phyloP scores from a whole-genome alignment of 2,113 vertebrate species.

The Globicephala melas region DNA sequence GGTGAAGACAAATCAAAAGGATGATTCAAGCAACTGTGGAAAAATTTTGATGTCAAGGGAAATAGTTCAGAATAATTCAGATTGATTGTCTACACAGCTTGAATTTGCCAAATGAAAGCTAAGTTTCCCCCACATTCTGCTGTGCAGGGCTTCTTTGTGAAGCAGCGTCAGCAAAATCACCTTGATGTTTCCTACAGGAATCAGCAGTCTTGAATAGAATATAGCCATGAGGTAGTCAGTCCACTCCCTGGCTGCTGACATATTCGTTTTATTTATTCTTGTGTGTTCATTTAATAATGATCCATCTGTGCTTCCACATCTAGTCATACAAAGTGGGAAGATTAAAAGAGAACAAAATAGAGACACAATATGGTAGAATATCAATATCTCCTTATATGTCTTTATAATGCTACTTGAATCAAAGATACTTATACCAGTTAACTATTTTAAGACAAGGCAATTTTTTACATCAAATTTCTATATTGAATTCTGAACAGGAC shows the following conservation, averaged over 20 bases:
- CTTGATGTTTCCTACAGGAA: neutral
- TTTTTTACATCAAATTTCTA: neutral
- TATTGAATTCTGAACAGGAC: neutral
- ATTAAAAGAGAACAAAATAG: neutral
- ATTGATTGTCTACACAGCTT: neutral
- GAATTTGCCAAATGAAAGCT: neutral
- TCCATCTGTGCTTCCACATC: neutral
- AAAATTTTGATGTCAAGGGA: neutral
- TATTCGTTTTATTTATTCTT: neutral
- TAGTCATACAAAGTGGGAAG: neutral
- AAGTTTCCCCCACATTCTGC: neutral
- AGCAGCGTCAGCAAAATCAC: neutral
- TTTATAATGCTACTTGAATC: neutral
- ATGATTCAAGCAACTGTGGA: neutral
- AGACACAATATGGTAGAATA: neutral
- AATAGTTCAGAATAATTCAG: conserved; percentile 12
- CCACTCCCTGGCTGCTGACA: neutral
- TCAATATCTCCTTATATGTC: neutral
- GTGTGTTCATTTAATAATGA: neutral
- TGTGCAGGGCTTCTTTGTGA: neutral
- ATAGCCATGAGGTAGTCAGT: neutral
- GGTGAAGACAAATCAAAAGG: neutral
- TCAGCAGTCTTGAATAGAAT: neutral
- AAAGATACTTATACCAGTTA: neutral
- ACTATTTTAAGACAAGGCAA: neutral